Evolutionary conservation across 2,113 vertebrate species (phyloP).

Genomic region (Campylorhamphus procurvoides): DNA sequence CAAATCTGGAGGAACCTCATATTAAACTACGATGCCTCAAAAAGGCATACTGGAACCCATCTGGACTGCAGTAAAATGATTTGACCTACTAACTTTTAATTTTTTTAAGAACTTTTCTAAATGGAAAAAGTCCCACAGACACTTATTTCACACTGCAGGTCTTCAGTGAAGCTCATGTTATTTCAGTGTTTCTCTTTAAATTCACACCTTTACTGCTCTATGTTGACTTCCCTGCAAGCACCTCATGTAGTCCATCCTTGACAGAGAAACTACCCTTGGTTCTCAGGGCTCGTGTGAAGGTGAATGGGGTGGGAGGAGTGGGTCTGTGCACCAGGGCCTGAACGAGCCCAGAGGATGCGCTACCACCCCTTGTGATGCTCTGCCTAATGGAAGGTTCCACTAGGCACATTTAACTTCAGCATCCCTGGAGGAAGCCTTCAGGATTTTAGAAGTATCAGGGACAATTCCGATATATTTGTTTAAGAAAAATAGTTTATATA

Average conservation of each 20-base stretch:
- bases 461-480: neutral
- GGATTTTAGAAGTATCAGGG: neutral
- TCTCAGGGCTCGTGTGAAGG: neutral
- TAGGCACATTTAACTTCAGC: neutral
- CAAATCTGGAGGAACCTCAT: neutral
- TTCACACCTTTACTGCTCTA: neutral
- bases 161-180: neutral
- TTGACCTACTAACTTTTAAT: neutral
- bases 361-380: neutral
- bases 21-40: neutral
- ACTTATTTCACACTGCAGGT: neutral
- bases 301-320: rapidly evolving
- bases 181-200: neutral
- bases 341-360: neutral
- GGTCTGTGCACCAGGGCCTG: rapidly evolving
- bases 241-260: too few species aligned
- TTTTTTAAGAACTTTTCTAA: neutral
- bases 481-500: neutral
- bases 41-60: neutral
- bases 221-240: neutral
- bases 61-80: neutral
- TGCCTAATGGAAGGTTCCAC: neutral
- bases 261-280: neutral
- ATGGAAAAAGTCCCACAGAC: neutral
- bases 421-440: neutral